These are phyloP conservation scores for Bubalus kerabau DNA, from an alignment of 2,113 vertebrate genomes.

Conservation along the genomic window DNA sequence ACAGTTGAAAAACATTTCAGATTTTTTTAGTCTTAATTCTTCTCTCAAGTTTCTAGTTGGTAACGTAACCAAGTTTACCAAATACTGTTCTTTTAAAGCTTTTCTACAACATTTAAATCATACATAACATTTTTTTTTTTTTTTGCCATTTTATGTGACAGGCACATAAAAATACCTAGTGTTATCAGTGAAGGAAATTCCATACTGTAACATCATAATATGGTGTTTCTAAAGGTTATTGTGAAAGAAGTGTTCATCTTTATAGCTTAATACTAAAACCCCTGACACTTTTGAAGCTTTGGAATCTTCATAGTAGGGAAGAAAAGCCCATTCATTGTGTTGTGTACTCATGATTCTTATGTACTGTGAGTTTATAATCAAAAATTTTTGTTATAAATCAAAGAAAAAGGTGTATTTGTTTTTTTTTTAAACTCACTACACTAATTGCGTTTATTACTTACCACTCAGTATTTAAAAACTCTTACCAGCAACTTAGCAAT, in stretches of 20 bases:
- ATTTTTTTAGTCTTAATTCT: background rate
- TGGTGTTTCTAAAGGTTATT: background rate
- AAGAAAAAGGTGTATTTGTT: background rate
- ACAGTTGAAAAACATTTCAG: background rate
- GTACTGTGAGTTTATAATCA: background rate
- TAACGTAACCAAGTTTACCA: background rate
- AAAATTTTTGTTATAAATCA: background rate
- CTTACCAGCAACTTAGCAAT: background rate
- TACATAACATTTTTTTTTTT: background rate
- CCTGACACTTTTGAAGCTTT: background rate
- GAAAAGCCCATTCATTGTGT: background rate
- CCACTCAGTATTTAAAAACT: background rate
- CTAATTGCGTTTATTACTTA: background rate
- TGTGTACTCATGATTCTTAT: background rate
- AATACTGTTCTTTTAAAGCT: slow-evolving; percentile 4
- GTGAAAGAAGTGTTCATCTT: background rate
- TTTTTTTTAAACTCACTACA: background rate
- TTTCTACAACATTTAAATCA: background rate
- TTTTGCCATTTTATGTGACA: background rate
- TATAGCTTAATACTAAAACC: background rate
- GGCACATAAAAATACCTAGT: background rate
- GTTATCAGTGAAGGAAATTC: background rate
- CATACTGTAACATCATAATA: background rate
- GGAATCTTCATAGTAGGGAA: background rate
- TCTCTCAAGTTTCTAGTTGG: background rate